Base-by-base conservation (phyloP, 1,140 invertebrate species). In the Drosophila parabipectinata region DNA sequence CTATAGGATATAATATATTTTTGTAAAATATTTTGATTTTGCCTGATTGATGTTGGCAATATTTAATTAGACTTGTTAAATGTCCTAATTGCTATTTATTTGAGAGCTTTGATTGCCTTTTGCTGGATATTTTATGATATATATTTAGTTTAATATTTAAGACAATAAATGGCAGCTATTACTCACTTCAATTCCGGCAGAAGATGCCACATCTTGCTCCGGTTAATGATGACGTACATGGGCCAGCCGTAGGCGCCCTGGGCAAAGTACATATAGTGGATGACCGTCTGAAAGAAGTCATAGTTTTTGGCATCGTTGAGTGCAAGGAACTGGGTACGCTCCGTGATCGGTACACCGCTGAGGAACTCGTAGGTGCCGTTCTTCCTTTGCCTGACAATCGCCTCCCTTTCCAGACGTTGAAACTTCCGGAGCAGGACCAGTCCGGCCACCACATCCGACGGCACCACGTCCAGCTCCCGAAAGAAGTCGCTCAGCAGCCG, bases 341-440 rank as follows among this genome's bases (percentile, higher is more conserved):
- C 95, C 12, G 97, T 98, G 8, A 98, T 95, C 7, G 97, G 94
- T 8, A 97, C 96, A 10, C 97, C 97, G 8, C 97, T 98, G 28
- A 98, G 93, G 92, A 97, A 98, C 91, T 98, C 96, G 83, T 97
- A 97, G n/a, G 96, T 96, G 75, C 97, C 96, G 90, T 97, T 97
- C 72, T 95, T 95, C 30, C 94, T 93, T 94, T 96, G 95, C 74
- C 96, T 94, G 2, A 98, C 95, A 69, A 97, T 96, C 7, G 95
- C 93, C 91, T 96, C 95, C 52, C 96, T 93, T 88, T 97, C 95
- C 50, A 96, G 93, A 77, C 96, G 97, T 92, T 98, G 97, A 72
- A 96, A 96, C 80, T 96, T 96, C 37, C 97, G 92, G 12, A 98
- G 93, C 12, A 98, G 92, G 0, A 98, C 95, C 18, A 98, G 92